A percentile compares a stretch with the other conserved stretches of the same genome.
Conservation (phyloP, 1,140 invertebrate species). For the Mizuhopecten yessoensis region DNA sequence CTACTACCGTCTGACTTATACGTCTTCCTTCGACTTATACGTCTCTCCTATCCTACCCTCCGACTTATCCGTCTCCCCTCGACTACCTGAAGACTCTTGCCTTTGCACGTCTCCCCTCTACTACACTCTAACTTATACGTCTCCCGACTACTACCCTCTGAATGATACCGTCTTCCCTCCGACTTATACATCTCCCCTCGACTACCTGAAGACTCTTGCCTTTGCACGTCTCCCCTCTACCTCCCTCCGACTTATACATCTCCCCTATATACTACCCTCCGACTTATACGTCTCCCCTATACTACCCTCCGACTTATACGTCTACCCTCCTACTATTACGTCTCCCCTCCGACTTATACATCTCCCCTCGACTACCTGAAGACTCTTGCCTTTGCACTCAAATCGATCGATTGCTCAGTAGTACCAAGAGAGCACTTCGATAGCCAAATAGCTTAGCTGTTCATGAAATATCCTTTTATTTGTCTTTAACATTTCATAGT, state of each 20-base stretch:
- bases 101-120: not conserved
- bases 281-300: not conserved
- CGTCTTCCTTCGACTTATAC: not conserved
- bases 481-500: not conserved
- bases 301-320: not conserved
- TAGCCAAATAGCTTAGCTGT: not conserved
- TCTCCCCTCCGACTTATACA: not conserved
- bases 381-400: too few species aligned
- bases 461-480: not conserved
- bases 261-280: not conserved
- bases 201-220: not conserved
- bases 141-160: too few species aligned
- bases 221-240: not conserved
- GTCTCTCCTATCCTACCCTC: not conserved
- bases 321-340: not conserved
- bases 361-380: not conserved
- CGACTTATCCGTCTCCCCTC: not conserved
- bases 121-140: too few species aligned
- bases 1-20: not conserved
- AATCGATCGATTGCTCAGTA: too few species aligned
- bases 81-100: not conserved
- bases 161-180: too few species aligned
- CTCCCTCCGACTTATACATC: not conserved
- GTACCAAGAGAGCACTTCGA: not conserved
- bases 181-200: not conserved